A percentile compares a stretch with the other conserved stretches of the same genome.
phyloP scores from a whole-genome alignment of 2,888 invertebrate genomes.

The Nyleta sp. region DNA sequence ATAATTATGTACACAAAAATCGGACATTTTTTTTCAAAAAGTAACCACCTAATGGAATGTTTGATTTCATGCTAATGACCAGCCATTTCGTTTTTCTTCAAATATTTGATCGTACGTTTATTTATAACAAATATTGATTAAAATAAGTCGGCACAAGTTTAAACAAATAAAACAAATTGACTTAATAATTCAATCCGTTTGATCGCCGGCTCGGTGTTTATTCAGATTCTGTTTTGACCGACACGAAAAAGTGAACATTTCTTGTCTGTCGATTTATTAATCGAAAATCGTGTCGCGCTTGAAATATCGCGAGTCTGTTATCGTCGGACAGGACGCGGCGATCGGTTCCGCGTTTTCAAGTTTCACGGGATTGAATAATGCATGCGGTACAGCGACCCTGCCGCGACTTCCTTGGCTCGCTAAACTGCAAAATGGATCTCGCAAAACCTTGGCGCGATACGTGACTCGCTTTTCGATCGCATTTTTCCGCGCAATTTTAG shows the following conservation, averaged over 20 bases:
- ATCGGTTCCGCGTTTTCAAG: constrained; percentile 56
- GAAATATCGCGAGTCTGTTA: constrained; percentile 21
- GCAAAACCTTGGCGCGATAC: constrained; percentile 48
- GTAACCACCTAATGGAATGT: too few relatives aligned
- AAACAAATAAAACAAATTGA: too few relatives aligned
- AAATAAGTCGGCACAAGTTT: too few relatives aligned
- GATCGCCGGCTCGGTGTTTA: too few relatives aligned
- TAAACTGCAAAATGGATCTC: constrained; percentile 22
- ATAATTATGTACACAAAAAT: too few relatives aligned
- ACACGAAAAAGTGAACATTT: background rate
- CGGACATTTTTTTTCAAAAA: too few relatives aligned
- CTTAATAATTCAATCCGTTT: too few relatives aligned
- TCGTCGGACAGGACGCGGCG: constrained; percentile 42
- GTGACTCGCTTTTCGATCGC: constrained; percentile 35
- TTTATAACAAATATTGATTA: too few relatives aligned
- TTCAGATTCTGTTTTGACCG: background rate
- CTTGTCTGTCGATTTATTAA: constrained; percentile 16
- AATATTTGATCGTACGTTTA: too few relatives aligned
- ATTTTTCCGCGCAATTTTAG: constrained; percentile 29
- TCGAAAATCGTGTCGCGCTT: constrained; percentile 32
- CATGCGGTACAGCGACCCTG: constrained; percentile 57
- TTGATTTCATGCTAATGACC: too few relatives aligned
- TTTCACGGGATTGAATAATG: constrained; percentile 55
- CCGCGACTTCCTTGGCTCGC: constrained; percentile 47
- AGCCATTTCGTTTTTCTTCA: too few relatives aligned